Conservation (phyloP, 2,797 vertebrate genomes). For the Philypnodon macrostomus region DNA sequence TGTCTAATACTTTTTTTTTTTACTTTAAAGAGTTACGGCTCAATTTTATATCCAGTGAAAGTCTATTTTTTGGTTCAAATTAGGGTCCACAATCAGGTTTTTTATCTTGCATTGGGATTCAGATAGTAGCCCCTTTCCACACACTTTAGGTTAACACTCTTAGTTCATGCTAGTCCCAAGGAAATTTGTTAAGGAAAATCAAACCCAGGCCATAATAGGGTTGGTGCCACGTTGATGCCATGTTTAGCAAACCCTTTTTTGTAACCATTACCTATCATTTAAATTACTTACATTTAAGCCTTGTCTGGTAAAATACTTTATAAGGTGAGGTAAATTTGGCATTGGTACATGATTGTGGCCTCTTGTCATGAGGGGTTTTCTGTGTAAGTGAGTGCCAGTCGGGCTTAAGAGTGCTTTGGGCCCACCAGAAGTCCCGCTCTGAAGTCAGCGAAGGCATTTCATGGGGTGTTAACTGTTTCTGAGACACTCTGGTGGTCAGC, state of each 20-base stretch:
- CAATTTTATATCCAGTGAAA: too few relatives aligned
- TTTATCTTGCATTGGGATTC: too few relatives aligned
- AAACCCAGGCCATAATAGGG: too few relatives aligned
- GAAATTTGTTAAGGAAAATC: too few relatives aligned
- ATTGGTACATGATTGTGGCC: constrained; percentile 37
- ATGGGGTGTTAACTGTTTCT: constrained; percentile 63
- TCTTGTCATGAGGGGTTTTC: constrained; percentile 40
- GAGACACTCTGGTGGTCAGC: constrained; percentile 48
- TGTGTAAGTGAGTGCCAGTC: constrained; percentile 71
- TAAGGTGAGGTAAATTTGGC: constrained; percentile 26
- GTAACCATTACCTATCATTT: constrained; percentile 26
- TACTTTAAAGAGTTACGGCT: too few relatives aligned
- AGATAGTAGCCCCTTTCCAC: too few relatives aligned
- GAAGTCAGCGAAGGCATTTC: constrained; percentile 51
- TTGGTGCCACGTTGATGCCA: background rate
- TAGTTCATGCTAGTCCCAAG: too few relatives aligned
- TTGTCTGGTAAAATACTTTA: constrained; percentile 30
- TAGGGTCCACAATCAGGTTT: too few relatives aligned
- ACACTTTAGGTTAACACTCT: too few relatives aligned
- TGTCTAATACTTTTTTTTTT: too few relatives aligned
- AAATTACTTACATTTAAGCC: constrained; percentile 21
- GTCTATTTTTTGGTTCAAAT: too few relatives aligned
- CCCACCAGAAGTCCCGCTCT: constrained; percentile 51
- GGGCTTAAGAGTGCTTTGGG: constrained; percentile 73
- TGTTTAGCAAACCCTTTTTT: constrained; percentile 36